These are phyloP conservation scores for Gouania willdenowi DNA, from an alignment of 2,797 vertebrate species.

Conservation along the genomic window DNA sequence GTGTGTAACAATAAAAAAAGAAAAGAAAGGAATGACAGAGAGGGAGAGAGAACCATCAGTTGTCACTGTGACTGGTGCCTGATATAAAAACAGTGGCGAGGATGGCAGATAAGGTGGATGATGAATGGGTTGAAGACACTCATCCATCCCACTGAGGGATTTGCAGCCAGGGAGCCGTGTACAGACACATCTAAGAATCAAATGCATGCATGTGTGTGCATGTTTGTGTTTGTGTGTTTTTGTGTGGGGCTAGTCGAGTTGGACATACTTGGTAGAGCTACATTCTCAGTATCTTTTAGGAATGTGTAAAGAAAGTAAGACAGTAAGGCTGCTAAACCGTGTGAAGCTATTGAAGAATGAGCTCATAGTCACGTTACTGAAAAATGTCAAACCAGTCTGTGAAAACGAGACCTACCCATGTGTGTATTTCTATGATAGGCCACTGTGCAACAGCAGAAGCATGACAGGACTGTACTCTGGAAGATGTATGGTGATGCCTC, in stretches of 20 bases:
- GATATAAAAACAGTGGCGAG: constrained; percentile 95
- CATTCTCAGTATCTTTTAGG: constrained; percentile 32
- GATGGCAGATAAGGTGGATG: constrained; percentile 77
- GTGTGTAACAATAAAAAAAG: constrained; percentile 3
- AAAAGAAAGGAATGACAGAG: constrained; percentile 15
- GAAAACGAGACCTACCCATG: constrained; percentile 39
- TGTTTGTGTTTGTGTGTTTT: constrained; percentile 19
- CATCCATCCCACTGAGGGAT: constrained; percentile 81
- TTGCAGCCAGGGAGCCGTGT: constrained; percentile 73
- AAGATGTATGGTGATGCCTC: constrained; percentile 46
- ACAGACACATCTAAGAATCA: constrained; percentile 71
- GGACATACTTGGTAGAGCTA: no score
- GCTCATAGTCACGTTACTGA: constrained; percentile 9
- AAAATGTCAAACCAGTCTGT: constrained; percentile 6
- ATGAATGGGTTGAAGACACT: constrained; percentile 78
- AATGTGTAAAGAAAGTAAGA: no score
- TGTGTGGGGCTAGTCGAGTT: no score
- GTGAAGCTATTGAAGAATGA: constrained; percentile 15
- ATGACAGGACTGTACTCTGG: constrained; percentile 43
- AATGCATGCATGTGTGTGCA: constrained; percentile 32
- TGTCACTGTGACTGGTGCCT: constrained; percentile 89
- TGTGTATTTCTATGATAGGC: constrained; percentile 27
- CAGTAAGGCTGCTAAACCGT: constrained; percentile 32
- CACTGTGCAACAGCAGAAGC: background rate
- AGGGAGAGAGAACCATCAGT: constrained; percentile 77